Percentiles rank a stretch among this genome's conserved stretches.
These are phyloP conservation scores for Limnephilus rhombicus DNA, from an alignment of 2,888 invertebrate genomes.

Conservation along the genomic window DNA sequence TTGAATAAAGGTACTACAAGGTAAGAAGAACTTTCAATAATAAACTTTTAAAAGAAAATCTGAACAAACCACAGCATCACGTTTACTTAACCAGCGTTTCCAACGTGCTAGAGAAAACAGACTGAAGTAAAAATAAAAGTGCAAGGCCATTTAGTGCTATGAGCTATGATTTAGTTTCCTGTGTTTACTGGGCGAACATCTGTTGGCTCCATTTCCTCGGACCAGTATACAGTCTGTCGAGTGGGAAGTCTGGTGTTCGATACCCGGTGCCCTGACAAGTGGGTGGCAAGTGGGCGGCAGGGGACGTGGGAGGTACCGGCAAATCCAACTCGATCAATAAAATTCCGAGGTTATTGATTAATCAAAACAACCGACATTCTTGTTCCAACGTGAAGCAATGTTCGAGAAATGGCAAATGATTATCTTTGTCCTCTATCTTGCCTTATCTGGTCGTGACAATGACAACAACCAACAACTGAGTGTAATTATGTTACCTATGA, in stretches of 20 bases:
- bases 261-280: background rate
- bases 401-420: background rate
- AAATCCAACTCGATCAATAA: conserved; percentile 12
- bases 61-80: background rate
- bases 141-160: background rate
- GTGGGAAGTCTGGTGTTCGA: conserved; percentile 7
- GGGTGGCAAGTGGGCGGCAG: background rate
- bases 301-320: background rate
- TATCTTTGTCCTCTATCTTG: background rate
- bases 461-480: background rate
- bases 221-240: background rate
- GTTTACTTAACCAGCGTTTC: background rate
- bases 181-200: background rate
- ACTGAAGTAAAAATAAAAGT: background rate
- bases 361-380: conserved; percentile 23
- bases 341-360: conserved; percentile 23
- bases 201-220: background rate
- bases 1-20: too few species aligned
- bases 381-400: background rate
- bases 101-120: background rate
- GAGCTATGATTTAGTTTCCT: background rate
- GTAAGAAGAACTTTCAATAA: too few species aligned
- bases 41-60: background rate
- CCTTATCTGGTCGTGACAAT: background rate
- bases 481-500: background rate